These are phyloP conservation scores for Sigmodon hispidus DNA, from an alignment of 2,113 vertebrate genomes.

Conservation along the genomic window DNA sequence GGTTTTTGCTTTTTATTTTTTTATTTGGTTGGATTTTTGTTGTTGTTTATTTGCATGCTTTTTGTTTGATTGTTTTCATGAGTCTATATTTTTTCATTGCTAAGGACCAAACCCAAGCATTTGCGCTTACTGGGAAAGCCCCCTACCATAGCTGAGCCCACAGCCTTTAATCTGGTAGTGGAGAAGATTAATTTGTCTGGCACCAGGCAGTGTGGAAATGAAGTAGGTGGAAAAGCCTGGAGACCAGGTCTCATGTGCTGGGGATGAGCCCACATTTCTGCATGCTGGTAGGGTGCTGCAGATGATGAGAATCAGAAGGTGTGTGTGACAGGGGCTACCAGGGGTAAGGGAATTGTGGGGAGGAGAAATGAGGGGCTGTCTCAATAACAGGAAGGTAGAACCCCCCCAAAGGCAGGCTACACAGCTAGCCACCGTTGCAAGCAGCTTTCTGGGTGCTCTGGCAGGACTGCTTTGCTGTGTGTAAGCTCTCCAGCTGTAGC, in stretches of 20 bases:
- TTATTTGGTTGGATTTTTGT: background rate
- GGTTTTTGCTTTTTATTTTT: background rate
- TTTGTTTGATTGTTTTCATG: background rate
- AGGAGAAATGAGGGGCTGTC: background rate
- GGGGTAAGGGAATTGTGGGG: background rate
- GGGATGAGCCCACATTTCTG: rapidly evolving
- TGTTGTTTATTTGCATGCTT: background rate
- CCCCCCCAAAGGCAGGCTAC: too few species aligned
- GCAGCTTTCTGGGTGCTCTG: too few species aligned
- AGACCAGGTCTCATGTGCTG: rapidly evolving
- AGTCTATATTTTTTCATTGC: background rate
- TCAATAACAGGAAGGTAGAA: background rate
- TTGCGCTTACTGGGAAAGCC: background rate
- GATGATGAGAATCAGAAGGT: rapidly evolving
- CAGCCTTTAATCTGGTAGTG: background rate
- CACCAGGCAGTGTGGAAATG: background rate
- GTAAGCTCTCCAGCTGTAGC: background rate
- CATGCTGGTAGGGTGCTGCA: background rate
- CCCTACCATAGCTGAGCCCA: background rate
- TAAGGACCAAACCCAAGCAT: background rate
- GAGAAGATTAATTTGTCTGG: background rate
- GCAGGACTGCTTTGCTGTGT: background rate
- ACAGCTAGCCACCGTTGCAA: background rate
- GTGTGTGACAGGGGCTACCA: rapidly evolving
- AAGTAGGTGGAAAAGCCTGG: too few species aligned